phyloP scores from a whole-genome alignment of 2,797 vertebrate species.

The Coregonus suidteri region DNA sequence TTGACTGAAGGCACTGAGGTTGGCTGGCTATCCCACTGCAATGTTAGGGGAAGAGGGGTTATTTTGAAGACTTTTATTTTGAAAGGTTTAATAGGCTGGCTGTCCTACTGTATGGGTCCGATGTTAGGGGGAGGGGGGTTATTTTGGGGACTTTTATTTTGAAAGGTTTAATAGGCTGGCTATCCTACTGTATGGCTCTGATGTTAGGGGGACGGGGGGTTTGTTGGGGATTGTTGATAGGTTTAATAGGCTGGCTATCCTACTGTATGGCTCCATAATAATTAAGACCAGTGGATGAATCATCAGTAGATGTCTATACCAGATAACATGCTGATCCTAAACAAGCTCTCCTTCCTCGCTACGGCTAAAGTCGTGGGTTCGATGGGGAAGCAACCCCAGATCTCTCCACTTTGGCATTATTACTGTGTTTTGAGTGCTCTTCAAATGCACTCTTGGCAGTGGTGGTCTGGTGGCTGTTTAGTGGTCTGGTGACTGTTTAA shows the following conservation, averaged over 20 bases:
- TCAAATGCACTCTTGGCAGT: conserved; percentile 56
- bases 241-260: background rate
- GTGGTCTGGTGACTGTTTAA: too few relatives aligned
- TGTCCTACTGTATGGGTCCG: background rate
- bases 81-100: background rate
- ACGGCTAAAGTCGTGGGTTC: too few relatives aligned
- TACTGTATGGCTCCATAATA: background rate
- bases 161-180: background rate
- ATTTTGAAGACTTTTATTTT: background rate
- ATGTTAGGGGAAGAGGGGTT: background rate
- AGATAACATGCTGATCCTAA: conserved; percentile 13
- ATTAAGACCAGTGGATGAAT: background rate
- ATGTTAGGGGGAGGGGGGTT: background rate
- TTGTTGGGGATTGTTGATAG: background rate
- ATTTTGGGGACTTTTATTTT: background rate
- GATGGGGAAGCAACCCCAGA: conserved; percentile 40
- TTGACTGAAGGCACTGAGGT: background rate
- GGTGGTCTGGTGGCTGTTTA: conserved; percentile 18
- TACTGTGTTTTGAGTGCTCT: conserved; percentile 23
- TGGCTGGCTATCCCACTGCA: background rate
- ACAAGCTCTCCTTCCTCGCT: conserved; percentile 47
- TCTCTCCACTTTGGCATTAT: conserved; percentile 42
- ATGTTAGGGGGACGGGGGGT: background rate
- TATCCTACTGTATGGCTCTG: background rate
- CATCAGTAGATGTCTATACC: background rate